A percentile compares a stretch with the other conserved stretches of the same genome.
Conservation (phyloP, 2,888 invertebrate genomes). For the Cheilosia urbana region DNA sequence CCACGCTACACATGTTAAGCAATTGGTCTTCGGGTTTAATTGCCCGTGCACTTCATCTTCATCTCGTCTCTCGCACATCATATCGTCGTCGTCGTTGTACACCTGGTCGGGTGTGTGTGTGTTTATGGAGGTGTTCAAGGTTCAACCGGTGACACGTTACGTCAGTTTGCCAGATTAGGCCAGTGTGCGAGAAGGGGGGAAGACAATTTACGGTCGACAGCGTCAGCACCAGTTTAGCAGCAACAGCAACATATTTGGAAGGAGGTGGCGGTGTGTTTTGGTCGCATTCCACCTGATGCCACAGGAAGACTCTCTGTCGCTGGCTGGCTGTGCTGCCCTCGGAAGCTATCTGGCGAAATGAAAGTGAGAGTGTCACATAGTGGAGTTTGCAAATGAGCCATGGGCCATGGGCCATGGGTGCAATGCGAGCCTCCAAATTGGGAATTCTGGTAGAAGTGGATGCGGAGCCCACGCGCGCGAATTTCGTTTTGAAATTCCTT, state of each 20-base stretch:
- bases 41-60: slow-evolving; percentile 73
- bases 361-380: slow-evolving; percentile 70
- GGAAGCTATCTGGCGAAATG: slow-evolving; percentile 47
- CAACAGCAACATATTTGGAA: slow-evolving; percentile 40
- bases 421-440: slow-evolving; percentile 47
- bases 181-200: neutral
- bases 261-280: slow-evolving; percentile 63
- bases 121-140: slow-evolving; percentile 56
- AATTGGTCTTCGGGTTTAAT: slow-evolving; percentile 74
- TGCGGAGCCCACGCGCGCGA: slow-evolving; percentile 48
- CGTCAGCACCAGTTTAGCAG: slow-evolving; percentile 39
- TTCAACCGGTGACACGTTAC: slow-evolving; percentile 64
- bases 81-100: slow-evolving; percentile 1
- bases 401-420: slow-evolving; percentile 29
- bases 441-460: slow-evolving; percentile 16
- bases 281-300: slow-evolving; percentile 69
- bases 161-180: slow-evolving; percentile 45
- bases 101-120: neutral
- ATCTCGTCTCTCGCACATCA: slow-evolving; percentile 34
- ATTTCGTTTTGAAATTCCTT: slow-evolving; percentile 38
- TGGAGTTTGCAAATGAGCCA: slow-evolving; percentile 55
- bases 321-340: slow-evolving; percentile 25
- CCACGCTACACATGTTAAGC: slow-evolving; percentile 72
- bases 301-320: slow-evolving; percentile 37
- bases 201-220: slow-evolving; percentile 60